Evolutionary conservation across 2,797 vertebrate genomes (phyloP).

Genomic region (Muscicapa comitata): DNA sequence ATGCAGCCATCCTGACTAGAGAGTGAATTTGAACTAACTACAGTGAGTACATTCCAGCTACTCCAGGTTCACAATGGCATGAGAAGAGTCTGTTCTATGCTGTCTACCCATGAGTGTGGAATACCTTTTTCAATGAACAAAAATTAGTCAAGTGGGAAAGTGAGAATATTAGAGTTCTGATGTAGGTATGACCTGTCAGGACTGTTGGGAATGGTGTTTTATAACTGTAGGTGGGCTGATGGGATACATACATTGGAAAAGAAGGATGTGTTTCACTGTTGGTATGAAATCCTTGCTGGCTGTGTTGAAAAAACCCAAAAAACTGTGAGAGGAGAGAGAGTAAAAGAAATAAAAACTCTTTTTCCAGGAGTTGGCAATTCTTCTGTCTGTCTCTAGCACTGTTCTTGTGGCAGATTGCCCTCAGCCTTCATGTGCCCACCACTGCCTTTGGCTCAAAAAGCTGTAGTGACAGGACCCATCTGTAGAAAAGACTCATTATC

Average conservation of each 20-base stretch:
- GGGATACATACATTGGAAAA: not conserved
- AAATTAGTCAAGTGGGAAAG: not conserved
- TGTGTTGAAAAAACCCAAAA: not conserved
- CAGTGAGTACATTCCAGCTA: not conserved
- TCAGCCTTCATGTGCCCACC: not conserved
- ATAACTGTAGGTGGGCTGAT: not conserved
- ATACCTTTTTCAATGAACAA: not conserved
- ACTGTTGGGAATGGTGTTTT: not conserved
- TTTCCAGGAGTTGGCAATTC: not conserved
- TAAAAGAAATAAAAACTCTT: not conserved
- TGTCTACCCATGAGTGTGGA: not conserved
- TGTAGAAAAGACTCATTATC: not conserved
- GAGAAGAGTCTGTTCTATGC: not conserved
- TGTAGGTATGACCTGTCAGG: not conserved
- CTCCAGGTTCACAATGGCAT: not conserved
- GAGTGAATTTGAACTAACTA: not conserved
- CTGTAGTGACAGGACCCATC: not conserved
- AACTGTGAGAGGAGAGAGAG: not conserved
- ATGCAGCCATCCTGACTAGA: not conserved
- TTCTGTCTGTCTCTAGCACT: not conserved
- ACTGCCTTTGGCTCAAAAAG: not conserved
- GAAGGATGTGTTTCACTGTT: not conserved
- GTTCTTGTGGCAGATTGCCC: not conserved
- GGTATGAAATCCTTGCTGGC: not conserved
- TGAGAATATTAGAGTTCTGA: not conserved